Conservation (phyloP, 2,113 vertebrate genomes). For the Ptychochromis oligacanthus region DNA sequence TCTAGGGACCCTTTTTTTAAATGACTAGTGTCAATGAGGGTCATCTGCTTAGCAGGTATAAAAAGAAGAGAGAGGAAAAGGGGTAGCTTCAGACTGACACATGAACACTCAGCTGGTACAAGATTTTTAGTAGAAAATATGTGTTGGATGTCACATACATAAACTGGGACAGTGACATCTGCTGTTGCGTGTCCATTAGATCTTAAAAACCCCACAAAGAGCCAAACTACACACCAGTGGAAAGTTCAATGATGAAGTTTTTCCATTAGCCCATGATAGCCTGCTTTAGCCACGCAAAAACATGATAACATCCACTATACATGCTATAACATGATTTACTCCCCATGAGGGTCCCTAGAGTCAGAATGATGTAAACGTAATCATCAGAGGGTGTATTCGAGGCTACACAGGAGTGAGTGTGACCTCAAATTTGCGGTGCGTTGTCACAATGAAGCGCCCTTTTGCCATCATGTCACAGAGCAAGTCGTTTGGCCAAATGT, state of each 20-base stretch:
- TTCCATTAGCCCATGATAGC: neutral
- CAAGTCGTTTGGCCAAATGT: neutral
- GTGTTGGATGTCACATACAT: neutral
- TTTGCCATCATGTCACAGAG: neutral
- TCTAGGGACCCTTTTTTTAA: neutral
- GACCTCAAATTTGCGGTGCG: neutral
- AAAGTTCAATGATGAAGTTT: neutral
- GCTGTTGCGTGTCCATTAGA: neutral
- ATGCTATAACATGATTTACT: neutral
- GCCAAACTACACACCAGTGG: neutral
- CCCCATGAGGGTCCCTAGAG: neutral
- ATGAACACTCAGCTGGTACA: neutral
- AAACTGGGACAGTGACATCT: neutral
- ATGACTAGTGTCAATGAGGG: neutral
- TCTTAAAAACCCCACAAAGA: neutral
- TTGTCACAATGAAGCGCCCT: neutral
- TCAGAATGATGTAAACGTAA: neutral
- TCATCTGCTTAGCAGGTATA: neutral
- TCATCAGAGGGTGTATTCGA: neutral
- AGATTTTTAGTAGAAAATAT: neutral
- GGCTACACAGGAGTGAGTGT: neutral
- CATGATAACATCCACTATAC: neutral
- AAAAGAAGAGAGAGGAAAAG: neutral
- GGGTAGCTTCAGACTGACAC: neutral
- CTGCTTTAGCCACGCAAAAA: neutral